Evolutionary conservation across 2,113 vertebrate genomes (phyloP).

Genomic region (Scolopax mira): DNA sequence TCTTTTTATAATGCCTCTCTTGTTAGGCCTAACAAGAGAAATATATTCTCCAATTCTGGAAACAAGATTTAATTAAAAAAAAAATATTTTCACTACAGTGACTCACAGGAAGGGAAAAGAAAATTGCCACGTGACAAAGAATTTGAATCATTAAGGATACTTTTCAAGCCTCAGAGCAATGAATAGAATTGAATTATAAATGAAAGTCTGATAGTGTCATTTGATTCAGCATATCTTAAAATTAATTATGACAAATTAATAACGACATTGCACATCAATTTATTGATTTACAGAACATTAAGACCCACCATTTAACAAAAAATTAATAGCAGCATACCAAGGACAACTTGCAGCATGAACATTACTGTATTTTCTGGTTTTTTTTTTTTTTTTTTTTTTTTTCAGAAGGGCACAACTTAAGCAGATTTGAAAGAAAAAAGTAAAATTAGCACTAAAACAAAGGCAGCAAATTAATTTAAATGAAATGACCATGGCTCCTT

Average conservation of each 20-base stretch:
- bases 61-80: not conserved
- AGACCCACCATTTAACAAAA: not conserved
- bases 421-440: slow-evolving; percentile 37
- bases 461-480: slow-evolving; percentile 9
- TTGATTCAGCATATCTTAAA: not conserved
- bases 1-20: not conserved
- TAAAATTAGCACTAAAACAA: not conserved
- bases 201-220: not conserved
- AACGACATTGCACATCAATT: slow-evolving; percentile 18
- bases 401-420: slow-evolving; percentile 9
- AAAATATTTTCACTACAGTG: not conserved
- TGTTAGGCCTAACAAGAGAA: not conserved
- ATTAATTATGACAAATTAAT: not conserved
- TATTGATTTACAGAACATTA: not conserved
- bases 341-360: slow-evolving; percentile 1
- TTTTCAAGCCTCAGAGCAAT: not conserved
- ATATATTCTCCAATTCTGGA: not conserved
- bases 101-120: not conserved
- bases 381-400: not conserved
- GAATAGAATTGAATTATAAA: not conserved
- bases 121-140: not conserved
- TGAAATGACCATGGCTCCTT: not conserved
- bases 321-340: not conserved
- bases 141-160: not conserved
- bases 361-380: not conserved